phyloP scores from a whole-genome alignment of 2,888 invertebrate species.

The Baronia brevicornis region DNA sequence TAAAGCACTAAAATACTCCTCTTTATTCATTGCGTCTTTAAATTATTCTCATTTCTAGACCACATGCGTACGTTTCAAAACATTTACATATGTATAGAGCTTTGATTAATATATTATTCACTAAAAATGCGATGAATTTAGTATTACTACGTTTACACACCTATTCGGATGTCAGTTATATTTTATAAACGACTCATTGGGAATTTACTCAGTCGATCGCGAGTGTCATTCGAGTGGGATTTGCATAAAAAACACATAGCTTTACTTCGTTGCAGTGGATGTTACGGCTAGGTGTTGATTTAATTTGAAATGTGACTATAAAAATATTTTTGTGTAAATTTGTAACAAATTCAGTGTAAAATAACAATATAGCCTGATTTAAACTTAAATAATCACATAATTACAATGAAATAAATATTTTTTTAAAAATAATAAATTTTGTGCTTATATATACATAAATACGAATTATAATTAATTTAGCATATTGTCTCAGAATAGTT shows the following conservation, averaged over 20 bases:
- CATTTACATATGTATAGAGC: slow-evolving; percentile 16
- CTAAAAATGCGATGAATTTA: slow-evolving; percentile 40
- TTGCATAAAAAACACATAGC: slow-evolving; percentile 62
- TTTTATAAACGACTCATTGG: slow-evolving; percentile 60
- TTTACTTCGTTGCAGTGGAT: slow-evolving; percentile 25
- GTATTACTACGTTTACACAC: slow-evolving; percentile 50
- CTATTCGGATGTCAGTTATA: slow-evolving; percentile 69
- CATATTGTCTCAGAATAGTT: too few species aligned
- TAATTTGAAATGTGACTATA: slow-evolving; percentile 16
- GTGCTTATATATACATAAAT: too few species aligned
- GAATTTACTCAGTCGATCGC: slow-evolving; percentile 60
- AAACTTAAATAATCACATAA: too few species aligned
- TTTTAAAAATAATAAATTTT: too few species aligned
- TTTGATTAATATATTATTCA: slow-evolving; percentile 4
- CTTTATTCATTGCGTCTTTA: too few species aligned
- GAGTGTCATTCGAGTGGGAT: slow-evolving; percentile 64
- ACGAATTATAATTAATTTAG: too few species aligned
- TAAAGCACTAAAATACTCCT: too few species aligned
- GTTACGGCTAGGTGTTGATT: slow-evolving; percentile 20
- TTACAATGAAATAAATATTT: too few species aligned
- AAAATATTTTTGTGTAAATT: slow-evolving; percentile 10
- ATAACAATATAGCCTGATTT: too few species aligned
- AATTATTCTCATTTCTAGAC: slow-evolving; percentile 32
- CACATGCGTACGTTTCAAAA: slow-evolving; percentile 30
- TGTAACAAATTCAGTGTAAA: too few species aligned